Evolutionary conservation across 2,888 invertebrate genomes (phyloP), one percentile per base, ranked within the genome.

Genomic region (Drosophila anomalata): DNA sequence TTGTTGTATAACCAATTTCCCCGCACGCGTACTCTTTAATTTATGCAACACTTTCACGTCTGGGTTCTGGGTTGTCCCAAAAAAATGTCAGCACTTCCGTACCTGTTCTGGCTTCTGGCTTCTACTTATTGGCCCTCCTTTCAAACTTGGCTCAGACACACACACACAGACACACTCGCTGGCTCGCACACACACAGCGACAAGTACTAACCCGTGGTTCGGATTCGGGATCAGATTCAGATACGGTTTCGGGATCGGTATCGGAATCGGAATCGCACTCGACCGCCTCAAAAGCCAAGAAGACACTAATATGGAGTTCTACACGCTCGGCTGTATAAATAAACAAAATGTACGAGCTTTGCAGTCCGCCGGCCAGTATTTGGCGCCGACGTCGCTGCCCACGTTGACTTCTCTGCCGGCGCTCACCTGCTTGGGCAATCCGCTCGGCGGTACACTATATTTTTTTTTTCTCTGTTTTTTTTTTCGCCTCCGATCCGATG

Each of bases 291-390:
- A 80, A 81, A 82, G 86, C 88, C 88, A 85, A 90, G 88, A 89
- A 90, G 81, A 88, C 80, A 89, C 89, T 89, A 87, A 89, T 87
- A 89, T 79, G 75, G 77, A 77, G 79, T 88, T 89, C 89, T 89
- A 80, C 76, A 58, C 59, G 75, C 62, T 78, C 84, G 77, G 88
- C 76, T 85, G 89, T 89, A 89, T 89, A 88, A 89, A 89, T 89
- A 89, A 89, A 89, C 85, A 89, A 81, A 87, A 76, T 74, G 71
- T 65, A 71, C 75, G 63, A 73, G 82, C 75, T 56, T 51, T 75
- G 56, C 51, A 60, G 67, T 65, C 71, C 75, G 79, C 17, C 11
- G 36, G 65, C 69, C 70, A 58, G 65, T 50, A 63, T 51, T 50
- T 63, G 73, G 55, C 52, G 72, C 12, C 53, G 47, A 24, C 63